Evolutionary conservation across 2,888 invertebrate genomes (phyloP).

Genomic region (Lamproptera curius): DNA sequence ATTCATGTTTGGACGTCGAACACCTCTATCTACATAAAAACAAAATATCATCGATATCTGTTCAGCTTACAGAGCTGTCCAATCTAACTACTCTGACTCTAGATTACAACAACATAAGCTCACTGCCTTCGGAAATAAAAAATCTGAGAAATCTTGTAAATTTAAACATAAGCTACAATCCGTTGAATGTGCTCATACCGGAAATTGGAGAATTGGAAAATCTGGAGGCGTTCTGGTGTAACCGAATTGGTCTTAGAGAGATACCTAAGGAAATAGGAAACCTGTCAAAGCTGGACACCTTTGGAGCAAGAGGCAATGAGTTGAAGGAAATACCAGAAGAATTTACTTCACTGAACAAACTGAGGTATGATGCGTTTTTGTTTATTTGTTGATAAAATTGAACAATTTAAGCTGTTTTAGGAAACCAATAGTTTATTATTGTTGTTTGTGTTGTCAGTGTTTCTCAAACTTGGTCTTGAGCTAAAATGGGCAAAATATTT

Average conservation of each 20-base stretch:
- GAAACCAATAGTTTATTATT: no score
- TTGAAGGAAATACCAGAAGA: slow-evolving; percentile 76
- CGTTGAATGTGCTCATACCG: slow-evolving; percentile 74
- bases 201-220: slow-evolving; percentile 79
- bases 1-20: slow-evolving; percentile 75
- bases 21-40: slow-evolving; percentile 82
- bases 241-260: slow-evolving; percentile 72
- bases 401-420: background rate
- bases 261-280: slow-evolving; percentile 81
- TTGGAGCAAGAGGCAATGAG: slow-evolving; percentile 82
- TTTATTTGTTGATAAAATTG: background rate
- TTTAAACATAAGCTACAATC: slow-evolving; percentile 83
- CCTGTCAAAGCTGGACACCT: slow-evolving; percentile 79
- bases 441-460: no score
- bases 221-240: slow-evolving; percentile 83
- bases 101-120: slow-evolving; percentile 81
- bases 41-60: slow-evolving; percentile 70
- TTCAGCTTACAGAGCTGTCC: slow-evolving; percentile 69
- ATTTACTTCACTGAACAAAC: slow-evolving; percentile 73
- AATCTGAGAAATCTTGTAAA: slow-evolving; percentile 78
- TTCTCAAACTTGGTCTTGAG: no score
- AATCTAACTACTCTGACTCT: slow-evolving; percentile 80
- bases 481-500: no score
- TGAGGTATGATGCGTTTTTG: slow-evolving; percentile 57
- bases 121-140: slow-evolving; percentile 79